Evolutionary conservation across 2,797 vertebrate genomes (phyloP), one percentile per base, ranked within the genome.

Genomic region (Heteromormyrus szaboi): DNA sequence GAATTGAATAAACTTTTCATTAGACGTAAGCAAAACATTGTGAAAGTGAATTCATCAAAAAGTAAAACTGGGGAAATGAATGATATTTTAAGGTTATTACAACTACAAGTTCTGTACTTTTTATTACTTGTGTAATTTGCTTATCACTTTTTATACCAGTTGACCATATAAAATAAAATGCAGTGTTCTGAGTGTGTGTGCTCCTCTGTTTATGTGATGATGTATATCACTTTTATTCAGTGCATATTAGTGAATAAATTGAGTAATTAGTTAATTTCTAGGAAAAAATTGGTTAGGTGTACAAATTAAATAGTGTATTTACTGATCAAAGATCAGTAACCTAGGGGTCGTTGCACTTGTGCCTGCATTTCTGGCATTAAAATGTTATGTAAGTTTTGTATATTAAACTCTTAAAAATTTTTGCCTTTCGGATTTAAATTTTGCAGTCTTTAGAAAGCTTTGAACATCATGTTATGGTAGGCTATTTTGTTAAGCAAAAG

Each of bases 281-380:
- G 25, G 83, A 25, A 48, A 79, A 51, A 29, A 0, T 12, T 50
- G 25, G 48, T 85, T 44, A 2, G 14, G 29, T 48, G 83, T 53
- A 51, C 8, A 33, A 29, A 53, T 29, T 12, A 25, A 68, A 72
- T 62, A 12, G 56, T 5, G 44, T 41, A 6, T 51, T 51, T 59
- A 83, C 76, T 87, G 85, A 62, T 33, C 89, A 87, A 87, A 87
- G 72, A 53, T 62, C 51, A 84, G n/a, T 56, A 79, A 72, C 62
- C 85, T 5, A 17, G 33, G 48, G 62, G 51, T 89, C 85, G 41
- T 54, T 59, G 44, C 88, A n/a, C 84, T 14, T 87, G 44, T 33
- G 37, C 44, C 33, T 6, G 14, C 19, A 8, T 22, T 72, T 88
- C 14, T 62, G 46, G 44, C 81, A 41, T 11, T 50, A 41, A 83